Evolutionary conservation across 2,113 vertebrate species (phyloP).

Genomic region (Phalacrocorax carbo): DNA sequence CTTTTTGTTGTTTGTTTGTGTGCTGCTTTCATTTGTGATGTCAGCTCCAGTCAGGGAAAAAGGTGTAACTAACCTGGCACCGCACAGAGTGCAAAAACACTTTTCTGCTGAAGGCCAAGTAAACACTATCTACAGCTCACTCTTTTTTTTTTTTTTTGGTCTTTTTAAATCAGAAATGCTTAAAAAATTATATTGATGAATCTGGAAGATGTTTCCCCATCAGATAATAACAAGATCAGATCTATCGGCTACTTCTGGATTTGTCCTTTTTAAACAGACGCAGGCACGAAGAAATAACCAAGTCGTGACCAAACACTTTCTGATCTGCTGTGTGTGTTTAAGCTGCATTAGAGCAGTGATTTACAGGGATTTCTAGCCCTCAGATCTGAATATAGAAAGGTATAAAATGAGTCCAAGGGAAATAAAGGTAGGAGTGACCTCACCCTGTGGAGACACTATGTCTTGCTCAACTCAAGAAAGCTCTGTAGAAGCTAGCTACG

Average conservation of each 20-base stretch:
- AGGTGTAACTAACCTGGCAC: constrained; percentile 20
- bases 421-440: constrained; percentile 59
- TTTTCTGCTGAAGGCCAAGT: neutral
- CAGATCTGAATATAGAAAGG: neutral
- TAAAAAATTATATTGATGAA: neutral
- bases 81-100: neutral
- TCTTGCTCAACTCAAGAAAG: constrained; percentile 1
- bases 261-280: neutral
- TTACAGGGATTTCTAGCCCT: neutral
- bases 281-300: neutral
- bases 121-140: neutral
- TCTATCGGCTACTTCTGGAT: neutral
- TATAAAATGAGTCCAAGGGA: constrained; percentile 21
- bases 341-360: neutral
- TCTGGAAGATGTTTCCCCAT: neutral
- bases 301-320: neutral
- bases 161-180: neutral
- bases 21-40: neutral
- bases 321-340: neutral
- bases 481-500: neutral
- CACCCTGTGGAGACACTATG: constrained; percentile 23
- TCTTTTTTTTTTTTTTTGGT: neutral
- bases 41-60: neutral
- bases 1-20: constrained; percentile 38
- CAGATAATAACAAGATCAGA: neutral